Base-by-base conservation (phyloP, 2,797 vertebrate species). In the Chrysocyon brachyurus region DNA sequence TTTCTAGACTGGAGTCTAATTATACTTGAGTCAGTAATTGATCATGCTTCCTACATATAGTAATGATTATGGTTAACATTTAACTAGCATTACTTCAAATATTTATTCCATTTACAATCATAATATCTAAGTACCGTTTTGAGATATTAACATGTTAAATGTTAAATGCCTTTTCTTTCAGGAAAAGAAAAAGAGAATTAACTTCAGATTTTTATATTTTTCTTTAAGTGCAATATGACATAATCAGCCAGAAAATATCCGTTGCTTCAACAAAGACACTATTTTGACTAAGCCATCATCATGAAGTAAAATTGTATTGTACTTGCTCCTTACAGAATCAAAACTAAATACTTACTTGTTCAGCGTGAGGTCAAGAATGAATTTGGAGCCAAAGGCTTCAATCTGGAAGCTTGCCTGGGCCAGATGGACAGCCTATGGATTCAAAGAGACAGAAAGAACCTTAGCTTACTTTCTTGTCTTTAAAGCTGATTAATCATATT, bases 331-430 rank as follows among this genome's bases (percentile, higher is more conserved):
- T 84, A 54, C 57, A 95, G 26, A 6, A 94, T 36, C 66, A 68
- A 28, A 66, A 78, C 12, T 57, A 64, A 64, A 78, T 82, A 99
- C 99, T 99, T 99, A 99, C 99, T 99, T 99, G 99, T 99, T 99
- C 98, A 99, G 81, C 40, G 98, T 98, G 88, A 99, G 99, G 98
- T 99, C 99, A 98, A 99, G 99, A 98, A 99, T 99, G 98, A 99
- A 99, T 98, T 98, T 99, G 98, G 99, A 99, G 94, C 99, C 99
- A 97, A 99, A 99, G 79, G 99, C 99, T 97, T 99, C 99, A 96
- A 99, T 99, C 98, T 99, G 99, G 99, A 99, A 99, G 98, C 99
- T 99, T 98, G 99, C 99, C 98, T 99, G 99, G 97, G 99, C 99
- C 94, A 99, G 99, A 98, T 99, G 99, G 96, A 99, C 99, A 85